phyloP scores from a whole-genome alignment of 2,888 invertebrate genomes.

The Chironomus riparius region DNA sequence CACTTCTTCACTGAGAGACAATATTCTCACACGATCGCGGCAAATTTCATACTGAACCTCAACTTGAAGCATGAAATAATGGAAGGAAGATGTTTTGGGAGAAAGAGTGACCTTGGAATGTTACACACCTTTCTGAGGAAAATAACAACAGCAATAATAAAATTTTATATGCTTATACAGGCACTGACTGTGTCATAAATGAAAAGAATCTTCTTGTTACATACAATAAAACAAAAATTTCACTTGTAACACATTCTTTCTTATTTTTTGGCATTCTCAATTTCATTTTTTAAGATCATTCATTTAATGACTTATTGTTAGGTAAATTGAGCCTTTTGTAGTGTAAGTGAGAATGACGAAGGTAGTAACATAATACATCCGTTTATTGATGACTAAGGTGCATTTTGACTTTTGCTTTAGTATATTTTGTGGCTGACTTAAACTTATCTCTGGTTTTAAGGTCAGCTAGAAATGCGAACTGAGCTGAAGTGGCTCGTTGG shows the following conservation, averaged over 20 bases:
- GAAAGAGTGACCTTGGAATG: slow-evolving; percentile 4
- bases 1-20: background rate
- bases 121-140: background rate
- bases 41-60: background rate
- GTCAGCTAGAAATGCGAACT: no score
- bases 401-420: no score
- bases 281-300: no score
- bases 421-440: no score
- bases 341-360: no score
- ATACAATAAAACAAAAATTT: background rate
- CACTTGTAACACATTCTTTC: slow-evolving; percentile 19
- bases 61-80: background rate
- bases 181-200: background rate
- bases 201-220: background rate
- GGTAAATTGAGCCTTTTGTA: no score
- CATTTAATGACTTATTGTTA: no score
- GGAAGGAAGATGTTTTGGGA: background rate
- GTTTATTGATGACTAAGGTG: no score
- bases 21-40: background rate
- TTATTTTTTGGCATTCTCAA: background rate
- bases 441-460: no score
- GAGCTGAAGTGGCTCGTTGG: no score
- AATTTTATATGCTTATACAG: background rate
- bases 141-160: background rate
- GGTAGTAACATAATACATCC: no score